Evolutionary conservation across 2,888 invertebrate genomes (phyloP).

Genomic region (Sialis fuliginosa): DNA sequence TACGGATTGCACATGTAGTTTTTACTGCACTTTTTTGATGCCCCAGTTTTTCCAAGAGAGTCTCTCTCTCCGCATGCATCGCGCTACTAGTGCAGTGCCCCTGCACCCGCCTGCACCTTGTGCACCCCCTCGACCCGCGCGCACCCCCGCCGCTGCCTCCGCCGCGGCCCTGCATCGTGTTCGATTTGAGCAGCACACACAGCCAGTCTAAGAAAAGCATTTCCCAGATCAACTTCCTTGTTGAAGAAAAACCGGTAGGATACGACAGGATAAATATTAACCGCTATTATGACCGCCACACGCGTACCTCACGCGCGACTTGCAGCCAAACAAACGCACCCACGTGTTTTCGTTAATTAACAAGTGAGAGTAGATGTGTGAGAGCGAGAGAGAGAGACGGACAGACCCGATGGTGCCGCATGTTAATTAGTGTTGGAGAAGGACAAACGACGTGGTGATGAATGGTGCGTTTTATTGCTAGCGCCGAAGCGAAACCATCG

Average conservation of each 20-base stretch:
- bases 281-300: no score
- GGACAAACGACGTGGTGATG: background rate
- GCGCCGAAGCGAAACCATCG: no score
- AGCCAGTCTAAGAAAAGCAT: background rate
- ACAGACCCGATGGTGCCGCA: background rate
- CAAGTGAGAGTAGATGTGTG: background rate
- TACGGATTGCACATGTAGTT: background rate
- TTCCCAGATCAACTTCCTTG: no score
- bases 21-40: conserved; percentile 5
- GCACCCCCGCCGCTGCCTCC: background rate
- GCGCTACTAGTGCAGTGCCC: no score
- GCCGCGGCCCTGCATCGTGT: background rate
- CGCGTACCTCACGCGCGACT: background rate
- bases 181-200: conserved; percentile 5
- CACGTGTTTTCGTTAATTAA: background rate
- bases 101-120: no score
- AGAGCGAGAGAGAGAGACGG: background rate
- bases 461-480: background rate
- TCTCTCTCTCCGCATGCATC: no score
- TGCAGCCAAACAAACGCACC: background rate
- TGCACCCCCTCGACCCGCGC: background rate
- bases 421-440: background rate
- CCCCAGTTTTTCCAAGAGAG: conserved; percentile 4
- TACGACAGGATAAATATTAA: no score
- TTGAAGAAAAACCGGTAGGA: no score